phyloP scores from a whole-genome alignment of 2,113 vertebrate species.

The Tenebrosternarchus preto region DNA sequence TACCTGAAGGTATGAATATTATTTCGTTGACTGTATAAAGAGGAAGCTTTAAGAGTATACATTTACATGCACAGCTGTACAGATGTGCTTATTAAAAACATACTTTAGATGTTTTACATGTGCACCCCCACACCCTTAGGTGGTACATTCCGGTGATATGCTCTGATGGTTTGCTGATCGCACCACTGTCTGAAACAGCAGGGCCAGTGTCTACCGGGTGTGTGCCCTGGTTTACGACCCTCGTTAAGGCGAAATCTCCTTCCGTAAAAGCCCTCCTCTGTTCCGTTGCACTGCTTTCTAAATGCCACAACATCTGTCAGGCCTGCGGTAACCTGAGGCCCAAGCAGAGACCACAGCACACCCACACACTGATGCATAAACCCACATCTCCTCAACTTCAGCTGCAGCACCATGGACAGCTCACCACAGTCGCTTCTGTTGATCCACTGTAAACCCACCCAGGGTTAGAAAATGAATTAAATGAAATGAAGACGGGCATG shows the following conservation, averaged over 20 bases:
- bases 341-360: neutral
- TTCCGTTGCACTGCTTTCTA: neutral
- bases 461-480: too few species aligned
- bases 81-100: too few species aligned
- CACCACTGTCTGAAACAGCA: neutral
- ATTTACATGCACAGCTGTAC: too few species aligned
- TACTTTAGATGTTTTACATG: too few species aligned
- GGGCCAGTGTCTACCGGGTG: neutral
- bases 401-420: neutral
- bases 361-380: neutral
- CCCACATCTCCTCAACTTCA: neutral
- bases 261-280: neutral
- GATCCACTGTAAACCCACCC: neutral
- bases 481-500: too few species aligned
- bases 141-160: too few species aligned
- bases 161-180: neutral
- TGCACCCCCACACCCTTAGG: too few species aligned
- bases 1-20: too few species aligned
- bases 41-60: too few species aligned
- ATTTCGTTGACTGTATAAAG: too few species aligned
- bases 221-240: constrained; percentile 7
- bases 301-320: constrained; percentile 20
- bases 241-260: neutral
- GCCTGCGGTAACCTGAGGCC: neutral
- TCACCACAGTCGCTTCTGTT: neutral